These are phyloP conservation scores for Gortyna flavago DNA, from an alignment of 2,888 invertebrate genomes.

Conservation along the genomic window DNA sequence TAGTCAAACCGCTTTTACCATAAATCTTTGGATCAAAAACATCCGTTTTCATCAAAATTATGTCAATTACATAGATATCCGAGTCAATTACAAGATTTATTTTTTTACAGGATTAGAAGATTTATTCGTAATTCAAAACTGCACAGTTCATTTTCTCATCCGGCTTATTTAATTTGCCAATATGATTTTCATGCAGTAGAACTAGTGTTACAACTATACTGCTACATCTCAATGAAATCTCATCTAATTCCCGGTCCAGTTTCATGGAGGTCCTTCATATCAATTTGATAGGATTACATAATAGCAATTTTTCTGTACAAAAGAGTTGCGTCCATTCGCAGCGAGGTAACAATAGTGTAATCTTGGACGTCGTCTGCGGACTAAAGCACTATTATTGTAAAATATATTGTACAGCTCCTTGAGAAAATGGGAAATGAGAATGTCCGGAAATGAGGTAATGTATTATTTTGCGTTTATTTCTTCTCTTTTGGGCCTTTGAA, in stretches of 20 bases:
- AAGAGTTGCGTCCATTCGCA: constrained; percentile 57
- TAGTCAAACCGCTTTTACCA: neutral
- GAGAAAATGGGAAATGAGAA: constrained; percentile 43
- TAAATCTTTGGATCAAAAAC: neutral
- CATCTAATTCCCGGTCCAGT: constrained; percentile 28
- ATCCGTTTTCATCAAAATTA: neutral
- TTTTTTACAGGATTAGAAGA: neutral
- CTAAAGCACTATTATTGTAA: constrained; percentile 49
- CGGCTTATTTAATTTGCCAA: neutral
- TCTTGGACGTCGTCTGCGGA: constrained; percentile 42
- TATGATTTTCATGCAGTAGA: neutral
- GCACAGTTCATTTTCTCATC: too few relatives aligned
- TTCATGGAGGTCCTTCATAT: constrained; percentile 35
- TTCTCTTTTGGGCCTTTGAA: constrained; percentile 1
- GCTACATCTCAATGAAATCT: constrained; percentile 9
- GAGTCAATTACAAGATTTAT: too few relatives aligned
- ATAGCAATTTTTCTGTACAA: constrained; percentile 64
- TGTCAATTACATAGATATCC: neutral
- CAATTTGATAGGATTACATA: constrained; percentile 62
- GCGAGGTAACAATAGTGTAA: constrained; percentile 62
- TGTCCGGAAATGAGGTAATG: constrained; percentile 30
- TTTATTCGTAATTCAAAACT: neutral
- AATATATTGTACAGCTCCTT: constrained; percentile 42
- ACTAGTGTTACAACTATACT: neutral
- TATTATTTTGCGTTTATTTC: constrained; percentile 5